Conservation (phyloP, 1,140 invertebrate species). For the Orius insidiosus region DNA sequence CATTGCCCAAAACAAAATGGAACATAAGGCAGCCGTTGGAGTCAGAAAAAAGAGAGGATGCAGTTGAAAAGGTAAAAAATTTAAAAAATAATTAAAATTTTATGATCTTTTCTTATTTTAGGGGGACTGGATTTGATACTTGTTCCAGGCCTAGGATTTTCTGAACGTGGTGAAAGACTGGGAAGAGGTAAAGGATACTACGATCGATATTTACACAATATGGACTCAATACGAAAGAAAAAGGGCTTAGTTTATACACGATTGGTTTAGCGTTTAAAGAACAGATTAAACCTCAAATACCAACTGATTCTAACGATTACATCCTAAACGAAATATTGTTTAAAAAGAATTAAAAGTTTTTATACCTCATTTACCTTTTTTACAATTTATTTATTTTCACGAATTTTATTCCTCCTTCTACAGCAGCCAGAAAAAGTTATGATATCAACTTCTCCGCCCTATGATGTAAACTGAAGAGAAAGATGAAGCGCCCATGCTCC, state of each 20-base stretch:
- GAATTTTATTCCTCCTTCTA: too few relatives aligned
- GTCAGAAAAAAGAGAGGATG: conserved; percentile 48
- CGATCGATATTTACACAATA: conserved; percentile 51
- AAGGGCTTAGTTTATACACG: conserved; percentile 21
- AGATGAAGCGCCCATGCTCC: too few relatives aligned
- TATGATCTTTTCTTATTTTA: too few relatives aligned
- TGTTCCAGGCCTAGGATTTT: conserved; percentile 77
- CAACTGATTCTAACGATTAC: conserved; percentile 51
- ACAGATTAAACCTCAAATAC: conserved; percentile 60
- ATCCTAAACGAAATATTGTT: conserved; percentile 40
- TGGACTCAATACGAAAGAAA: conserved; percentile 24
- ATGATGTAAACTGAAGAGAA: too few relatives aligned
- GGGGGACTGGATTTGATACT: conserved; percentile 82
- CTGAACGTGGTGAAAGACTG: conserved; percentile 46
- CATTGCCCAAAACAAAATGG: conserved; percentile 60
- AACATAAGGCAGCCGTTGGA: conserved; percentile 65
- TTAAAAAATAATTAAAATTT: background rate
- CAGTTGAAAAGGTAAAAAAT: conserved; percentile 21
- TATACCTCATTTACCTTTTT: too few relatives aligned
- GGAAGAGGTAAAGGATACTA: conserved; percentile 85
- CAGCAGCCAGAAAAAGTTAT: too few relatives aligned
- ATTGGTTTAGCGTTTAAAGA: conserved; percentile 68
- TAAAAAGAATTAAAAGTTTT: background rate
- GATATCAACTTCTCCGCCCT: too few relatives aligned
- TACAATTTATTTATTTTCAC: too few relatives aligned